Percentiles rank a stretch among this genome's conserved stretches.
phyloP scores from a whole-genome alignment of 2,113 vertebrate species.

The Serilophus lunatus region DNA sequence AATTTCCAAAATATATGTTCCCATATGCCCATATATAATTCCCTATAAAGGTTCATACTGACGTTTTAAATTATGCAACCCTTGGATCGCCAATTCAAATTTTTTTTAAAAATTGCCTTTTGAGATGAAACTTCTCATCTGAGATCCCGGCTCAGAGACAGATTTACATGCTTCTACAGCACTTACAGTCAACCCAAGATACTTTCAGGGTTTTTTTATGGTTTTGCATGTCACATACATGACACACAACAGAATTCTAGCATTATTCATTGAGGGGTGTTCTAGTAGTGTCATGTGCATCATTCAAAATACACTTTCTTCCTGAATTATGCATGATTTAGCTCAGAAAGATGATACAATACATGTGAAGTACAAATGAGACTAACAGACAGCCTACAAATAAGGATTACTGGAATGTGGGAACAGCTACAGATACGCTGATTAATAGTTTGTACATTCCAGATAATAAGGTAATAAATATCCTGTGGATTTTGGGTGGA shows the following conservation, averaged over 20 bases:
- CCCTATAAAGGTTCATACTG: background rate
- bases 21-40: background rate
- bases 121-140: background rate
- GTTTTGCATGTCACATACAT: background rate
- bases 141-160: background rate
- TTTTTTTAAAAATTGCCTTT: background rate
- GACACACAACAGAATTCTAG: background rate
- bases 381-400: background rate
- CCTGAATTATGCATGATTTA: background rate
- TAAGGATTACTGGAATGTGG: background rate
- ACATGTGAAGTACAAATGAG: background rate
- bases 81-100: background rate
- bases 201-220: background rate
- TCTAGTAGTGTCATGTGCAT: background rate
- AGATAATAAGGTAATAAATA: background rate
- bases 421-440: background rate
- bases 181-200: background rate
- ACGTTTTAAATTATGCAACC: background rate
- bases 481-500: background rate
- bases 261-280: rapidly evolving
- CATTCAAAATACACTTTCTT: background rate
- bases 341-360: background rate
- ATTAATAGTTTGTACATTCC: background rate
- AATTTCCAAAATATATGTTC: background rate
- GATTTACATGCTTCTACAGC: background rate